phyloP scores from a whole-genome alignment of 2,797 vertebrate genomes.

The Argentina silus region DNA sequence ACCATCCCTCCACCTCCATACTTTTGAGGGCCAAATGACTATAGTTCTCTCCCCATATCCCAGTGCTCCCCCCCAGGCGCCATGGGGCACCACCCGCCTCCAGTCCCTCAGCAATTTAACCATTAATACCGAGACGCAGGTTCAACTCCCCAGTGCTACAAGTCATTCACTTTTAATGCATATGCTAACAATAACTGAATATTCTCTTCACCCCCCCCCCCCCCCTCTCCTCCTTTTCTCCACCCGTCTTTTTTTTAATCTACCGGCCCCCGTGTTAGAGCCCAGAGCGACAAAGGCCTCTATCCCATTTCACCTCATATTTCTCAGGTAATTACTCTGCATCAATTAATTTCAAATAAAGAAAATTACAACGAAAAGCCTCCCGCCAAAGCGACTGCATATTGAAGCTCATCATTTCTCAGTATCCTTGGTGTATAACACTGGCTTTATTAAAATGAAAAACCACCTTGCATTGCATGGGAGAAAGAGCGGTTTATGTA shows the following conservation, averaged over 20 bases:
- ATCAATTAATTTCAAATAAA: constrained; percentile 72
- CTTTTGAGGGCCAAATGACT: constrained; percentile 26
- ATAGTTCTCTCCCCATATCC: constrained; percentile 11
- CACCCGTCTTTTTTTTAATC: constrained; percentile 65
- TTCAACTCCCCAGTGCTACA: constrained; percentile 66
- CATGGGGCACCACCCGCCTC: constrained; percentile 46
- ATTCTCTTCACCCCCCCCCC: constrained; percentile 52
- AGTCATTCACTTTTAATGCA: constrained; percentile 71
- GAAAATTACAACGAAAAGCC: constrained; percentile 58
- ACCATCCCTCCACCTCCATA: constrained; percentile 34
- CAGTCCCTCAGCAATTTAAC: constrained; percentile 61
- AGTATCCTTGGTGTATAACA: constrained; percentile 51
- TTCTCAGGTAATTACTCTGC: constrained; percentile 74
- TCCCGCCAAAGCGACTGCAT: constrained; percentile 41
- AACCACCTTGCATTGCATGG: constrained; percentile 36
- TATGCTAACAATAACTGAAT: constrained; percentile 71
- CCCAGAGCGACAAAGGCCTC: constrained; percentile 69
- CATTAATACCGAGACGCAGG: constrained; percentile 71
- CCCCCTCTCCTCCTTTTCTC: constrained; percentile 42
- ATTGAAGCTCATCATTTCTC: constrained; percentile 47
- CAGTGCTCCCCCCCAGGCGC: constrained; percentile 23
- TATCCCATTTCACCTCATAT: constrained; percentile 70
- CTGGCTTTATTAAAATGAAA: constrained; percentile 55
- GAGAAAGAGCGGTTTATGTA: constrained; percentile 28
- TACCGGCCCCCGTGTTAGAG: constrained; percentile 49